Percentiles rank a stretch among this genome's conserved stretches.
Evolutionary conservation across 2,113 vertebrate genomes (phyloP).

Genomic region (Sterna hirundo): DNA sequence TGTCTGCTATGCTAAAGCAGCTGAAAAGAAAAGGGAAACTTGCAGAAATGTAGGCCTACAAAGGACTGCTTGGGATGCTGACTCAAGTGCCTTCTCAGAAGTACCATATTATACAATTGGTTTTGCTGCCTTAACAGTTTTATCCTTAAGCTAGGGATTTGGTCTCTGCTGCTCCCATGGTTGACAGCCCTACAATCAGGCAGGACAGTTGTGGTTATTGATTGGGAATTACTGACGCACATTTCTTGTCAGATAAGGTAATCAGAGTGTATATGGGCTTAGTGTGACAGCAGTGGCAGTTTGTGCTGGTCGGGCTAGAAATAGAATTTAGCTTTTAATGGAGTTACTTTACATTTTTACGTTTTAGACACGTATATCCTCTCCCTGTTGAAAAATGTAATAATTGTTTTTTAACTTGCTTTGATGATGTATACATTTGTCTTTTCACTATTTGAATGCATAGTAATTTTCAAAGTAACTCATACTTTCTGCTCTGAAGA

Average conservation of each 20-base stretch:
- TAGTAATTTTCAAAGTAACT: background rate
- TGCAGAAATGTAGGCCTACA: background rate
- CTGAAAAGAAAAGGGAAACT: background rate
- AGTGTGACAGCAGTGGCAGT: background rate
- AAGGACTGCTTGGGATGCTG: background rate
- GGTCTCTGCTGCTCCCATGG: background rate
- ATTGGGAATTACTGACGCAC: background rate
- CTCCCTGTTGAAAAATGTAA: background rate
- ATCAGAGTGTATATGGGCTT: background rate
- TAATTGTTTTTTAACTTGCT: background rate
- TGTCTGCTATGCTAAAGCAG: background rate
- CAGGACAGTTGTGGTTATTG: background rate
- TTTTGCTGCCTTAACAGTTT: background rate
- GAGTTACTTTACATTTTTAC: background rate
- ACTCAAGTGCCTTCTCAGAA: background rate
- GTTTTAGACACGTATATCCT: background rate
- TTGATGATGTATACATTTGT: background rate
- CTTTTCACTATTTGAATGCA: background rate
- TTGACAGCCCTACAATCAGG: background rate
- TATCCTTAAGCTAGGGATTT: background rate
- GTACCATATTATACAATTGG: background rate
- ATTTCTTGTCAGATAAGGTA: background rate
- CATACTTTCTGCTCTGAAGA: background rate
- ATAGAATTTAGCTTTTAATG: background rate
- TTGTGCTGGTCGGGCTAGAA: background rate